Conservation (phyloP, 2,113 vertebrate species). For the Leucosticte australis region DNA sequence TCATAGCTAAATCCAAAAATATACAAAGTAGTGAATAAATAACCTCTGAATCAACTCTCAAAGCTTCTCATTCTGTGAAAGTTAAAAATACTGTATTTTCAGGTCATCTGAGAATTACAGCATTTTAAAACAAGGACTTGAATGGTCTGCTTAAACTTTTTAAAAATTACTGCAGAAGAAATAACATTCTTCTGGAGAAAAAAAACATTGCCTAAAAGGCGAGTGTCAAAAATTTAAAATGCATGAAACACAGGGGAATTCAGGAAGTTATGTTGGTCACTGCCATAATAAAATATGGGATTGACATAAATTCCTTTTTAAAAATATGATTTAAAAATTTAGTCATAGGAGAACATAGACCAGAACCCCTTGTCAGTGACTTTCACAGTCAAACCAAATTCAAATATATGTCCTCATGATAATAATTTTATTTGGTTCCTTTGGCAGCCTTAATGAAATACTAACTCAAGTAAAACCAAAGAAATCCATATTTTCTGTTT, state of each 20-base stretch:
- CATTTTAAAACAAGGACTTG: background rate
- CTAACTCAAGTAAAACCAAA: background rate
- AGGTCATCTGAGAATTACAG: background rate
- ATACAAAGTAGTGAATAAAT: background rate
- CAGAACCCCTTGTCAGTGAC: background rate
- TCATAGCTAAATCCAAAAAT: background rate
- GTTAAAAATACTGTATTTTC: background rate
- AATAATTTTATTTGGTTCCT: background rate
- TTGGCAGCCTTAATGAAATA: constrained; percentile 24
- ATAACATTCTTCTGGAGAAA: background rate
- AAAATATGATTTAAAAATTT: background rate
- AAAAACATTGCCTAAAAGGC: background rate
- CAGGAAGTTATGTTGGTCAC: background rate
- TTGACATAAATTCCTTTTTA: background rate
- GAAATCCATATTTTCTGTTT: constrained; percentile 18
- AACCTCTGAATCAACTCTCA: background rate
- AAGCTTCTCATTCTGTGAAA: background rate
- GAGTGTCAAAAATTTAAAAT: background rate
- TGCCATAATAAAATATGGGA: background rate
- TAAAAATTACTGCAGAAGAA: background rate
- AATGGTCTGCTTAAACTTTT: background rate
- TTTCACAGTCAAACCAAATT: constrained; percentile 22
- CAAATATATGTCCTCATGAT: background rate
- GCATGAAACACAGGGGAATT: background rate
- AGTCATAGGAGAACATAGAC: background rate